Evolutionary conservation across 2,113 vertebrate species (phyloP), one percentile per base, ranked within the genome.

Genomic region (Neogobius melanostomus): DNA sequence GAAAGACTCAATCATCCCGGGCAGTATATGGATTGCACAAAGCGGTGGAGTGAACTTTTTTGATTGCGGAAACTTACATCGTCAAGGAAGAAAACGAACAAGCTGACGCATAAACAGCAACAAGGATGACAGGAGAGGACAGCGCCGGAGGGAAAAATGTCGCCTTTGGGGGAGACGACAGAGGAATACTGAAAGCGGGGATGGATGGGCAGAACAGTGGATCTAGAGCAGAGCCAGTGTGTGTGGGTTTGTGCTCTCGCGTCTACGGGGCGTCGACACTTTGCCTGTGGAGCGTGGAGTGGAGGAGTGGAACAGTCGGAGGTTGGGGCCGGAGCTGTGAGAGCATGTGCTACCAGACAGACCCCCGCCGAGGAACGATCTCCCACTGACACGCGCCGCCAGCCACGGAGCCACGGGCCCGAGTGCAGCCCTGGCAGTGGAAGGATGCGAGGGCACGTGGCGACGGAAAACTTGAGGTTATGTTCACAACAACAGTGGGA

Each of bases 251-350:
- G 82, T 71, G 80, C 83, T 89, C 75, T 83, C 82, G 82, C 78
- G 17, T 86, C 53, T 10, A 66, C 43, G 76, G 68, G 84, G 87
- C 69, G 72, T 66, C 86, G 81, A 89, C 88, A 89, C 87, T 83
- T 83, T 76, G 78, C 84, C 82, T 83, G 85, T 74, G 74, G 87
- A 85, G 87, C 74, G 84, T 78, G 77, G 87, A 85, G 85, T 86
- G 88, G 78, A 85, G 83, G 83, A 71, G 67, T 72, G 86, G 76
- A 76, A 74, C 85, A 59, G 85, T 84, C 68, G 87, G 87, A 88
- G 84, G 84, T 78, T 85, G 80, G 79, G 60, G 84, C 79, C 82
- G 81, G 82, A 88, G 85, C 88, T 91, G 88, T 87, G 87, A 84
- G 75, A 87, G 87, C 87, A 87, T 88, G 86, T 87, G 90, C 80